A percentile compares a stretch with the other conserved stretches of the same genome.
phyloP scores from a whole-genome alignment of 2,113 vertebrate genomes.

The Microcebus tavaratra region DNA sequence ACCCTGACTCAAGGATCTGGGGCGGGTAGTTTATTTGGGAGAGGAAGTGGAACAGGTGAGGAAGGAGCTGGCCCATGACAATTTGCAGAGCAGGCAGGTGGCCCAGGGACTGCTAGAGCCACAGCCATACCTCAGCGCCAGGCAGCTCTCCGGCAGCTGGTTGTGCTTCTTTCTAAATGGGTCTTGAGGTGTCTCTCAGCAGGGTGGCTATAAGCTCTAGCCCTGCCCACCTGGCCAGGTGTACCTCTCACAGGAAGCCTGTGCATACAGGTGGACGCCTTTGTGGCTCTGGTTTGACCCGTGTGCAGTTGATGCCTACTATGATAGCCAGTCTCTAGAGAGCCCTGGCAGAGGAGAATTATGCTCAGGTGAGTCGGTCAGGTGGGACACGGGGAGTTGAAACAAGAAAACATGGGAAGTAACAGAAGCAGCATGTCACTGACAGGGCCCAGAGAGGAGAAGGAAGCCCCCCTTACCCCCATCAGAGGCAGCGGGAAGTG shows the following conservation, averaged over 20 bases:
- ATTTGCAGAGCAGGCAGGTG: neutral
- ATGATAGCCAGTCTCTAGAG: no score
- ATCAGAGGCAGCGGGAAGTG: neutral
- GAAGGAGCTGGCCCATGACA: neutral
- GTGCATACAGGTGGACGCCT: neutral
- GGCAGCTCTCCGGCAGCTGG: no score
- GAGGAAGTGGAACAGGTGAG: neutral
- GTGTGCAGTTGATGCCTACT: neutral
- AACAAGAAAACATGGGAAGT: neutral
- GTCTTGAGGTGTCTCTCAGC: neutral
- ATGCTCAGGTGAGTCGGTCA: neutral
- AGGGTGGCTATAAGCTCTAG: neutral
- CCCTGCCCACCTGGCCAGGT: neutral
- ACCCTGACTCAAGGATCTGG: neutral
- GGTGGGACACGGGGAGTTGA: neutral
- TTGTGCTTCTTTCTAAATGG: neutral
- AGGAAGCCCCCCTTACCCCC: rapidly evolving
- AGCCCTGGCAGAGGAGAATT: no score
- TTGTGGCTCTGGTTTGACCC: neutral
- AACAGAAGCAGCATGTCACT: neutral
- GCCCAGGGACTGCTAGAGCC: neutral
- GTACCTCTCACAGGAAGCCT: neutral
- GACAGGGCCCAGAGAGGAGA: neutral
- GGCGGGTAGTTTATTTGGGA: neutral
- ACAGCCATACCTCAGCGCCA: no score